Conservation (phyloP, 2,113 vertebrate species). For the Eulacestoma nigropectus region DNA sequence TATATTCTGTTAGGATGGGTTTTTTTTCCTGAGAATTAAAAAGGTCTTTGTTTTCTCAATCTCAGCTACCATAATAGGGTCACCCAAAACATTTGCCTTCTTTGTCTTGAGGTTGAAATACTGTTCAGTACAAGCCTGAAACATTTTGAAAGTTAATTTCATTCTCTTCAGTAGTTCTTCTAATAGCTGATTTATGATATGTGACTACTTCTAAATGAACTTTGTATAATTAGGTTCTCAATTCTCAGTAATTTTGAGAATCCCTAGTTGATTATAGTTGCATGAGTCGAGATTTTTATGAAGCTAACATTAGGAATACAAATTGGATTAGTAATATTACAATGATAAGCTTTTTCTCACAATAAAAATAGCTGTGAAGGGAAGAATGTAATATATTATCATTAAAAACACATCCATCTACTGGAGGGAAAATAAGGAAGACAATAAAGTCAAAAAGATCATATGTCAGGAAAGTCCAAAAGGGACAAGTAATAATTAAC, state of each 20-base stretch:
- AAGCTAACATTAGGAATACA: slow-evolving; percentile 31
- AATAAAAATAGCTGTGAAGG: not conserved
- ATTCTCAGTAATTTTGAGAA: slow-evolving; percentile 45
- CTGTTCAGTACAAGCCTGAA: not conserved
- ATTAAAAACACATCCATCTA: not conserved
- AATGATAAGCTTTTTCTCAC: slow-evolving; percentile 17
- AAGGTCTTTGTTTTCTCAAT: not conserved
- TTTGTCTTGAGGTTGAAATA: not conserved
- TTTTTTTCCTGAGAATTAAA: not conserved
- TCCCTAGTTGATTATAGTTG: slow-evolving; percentile 37
- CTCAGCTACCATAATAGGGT: not conserved
- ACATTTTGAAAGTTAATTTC: slow-evolving; percentile 22
- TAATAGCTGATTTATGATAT: slow-evolving; percentile 48
- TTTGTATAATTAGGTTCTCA: slow-evolving; percentile 55
- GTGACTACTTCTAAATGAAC: slow-evolving; percentile 40
- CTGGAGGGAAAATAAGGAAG: not conserved
- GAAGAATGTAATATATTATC: not conserved
- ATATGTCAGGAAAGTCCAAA: not conserved
- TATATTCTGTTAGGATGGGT: not conserved
- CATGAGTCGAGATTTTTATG: slow-evolving; percentile 37
- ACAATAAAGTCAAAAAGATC: not conserved
- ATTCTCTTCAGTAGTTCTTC: slow-evolving; percentile 1
- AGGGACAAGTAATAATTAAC: not conserved
- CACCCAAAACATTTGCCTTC: not conserved
- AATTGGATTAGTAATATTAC: slow-evolving; percentile 39